Evolutionary conservation across 2,888 invertebrate genomes (phyloP).

Genomic region (Cheiracanthium punctorium): DNA sequence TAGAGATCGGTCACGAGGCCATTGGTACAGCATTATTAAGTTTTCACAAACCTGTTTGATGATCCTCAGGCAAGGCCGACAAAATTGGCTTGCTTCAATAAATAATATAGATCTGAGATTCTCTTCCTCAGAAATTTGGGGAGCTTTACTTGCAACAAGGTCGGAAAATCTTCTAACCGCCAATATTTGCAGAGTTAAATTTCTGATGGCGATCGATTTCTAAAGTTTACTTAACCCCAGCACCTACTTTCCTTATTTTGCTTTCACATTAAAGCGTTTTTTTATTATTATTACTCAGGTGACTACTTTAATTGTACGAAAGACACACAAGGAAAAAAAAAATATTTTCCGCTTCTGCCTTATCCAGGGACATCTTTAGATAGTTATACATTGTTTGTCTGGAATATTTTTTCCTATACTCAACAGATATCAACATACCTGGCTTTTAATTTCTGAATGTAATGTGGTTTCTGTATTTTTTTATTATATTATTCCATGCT

Average conservation of each 20-base stretch:
- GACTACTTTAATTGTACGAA: neutral
- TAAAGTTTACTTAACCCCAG: neutral
- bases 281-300: neutral
- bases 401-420: neutral
- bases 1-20: constrained; percentile 7
- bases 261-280: neutral
- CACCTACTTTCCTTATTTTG: neutral
- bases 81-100: neutral
- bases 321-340: neutral
- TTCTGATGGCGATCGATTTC: neutral
- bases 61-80: constrained; percentile 8
- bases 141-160: neutral
- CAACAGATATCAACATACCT: too few species aligned
- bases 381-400: neutral
- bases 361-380: constrained; percentile 8
- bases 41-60: neutral
- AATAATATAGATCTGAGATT: neutral
- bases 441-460: too few species aligned
- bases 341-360: constrained; percentile 9
- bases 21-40: constrained; percentile 7
- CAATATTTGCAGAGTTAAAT: neutral
- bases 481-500: too few species aligned
- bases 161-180: neutral
- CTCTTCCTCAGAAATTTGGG: neutral
- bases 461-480: too few species aligned